These are phyloP conservation scores for Hydrotaea cyrtoneurina DNA, from an alignment of 2,888 invertebrate genomes.

Conservation along the genomic window DNA sequence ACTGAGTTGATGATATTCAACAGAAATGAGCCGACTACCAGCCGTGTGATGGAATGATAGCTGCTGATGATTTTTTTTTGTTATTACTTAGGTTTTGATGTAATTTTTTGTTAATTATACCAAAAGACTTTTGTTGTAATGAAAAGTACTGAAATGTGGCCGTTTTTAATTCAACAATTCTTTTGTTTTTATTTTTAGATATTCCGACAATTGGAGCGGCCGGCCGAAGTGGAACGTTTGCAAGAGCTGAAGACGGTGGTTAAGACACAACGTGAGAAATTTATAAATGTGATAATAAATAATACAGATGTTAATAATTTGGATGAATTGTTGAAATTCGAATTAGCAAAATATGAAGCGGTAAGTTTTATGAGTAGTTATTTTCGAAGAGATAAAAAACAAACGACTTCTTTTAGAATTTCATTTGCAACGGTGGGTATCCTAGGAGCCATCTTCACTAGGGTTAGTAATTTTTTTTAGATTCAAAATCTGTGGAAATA, in stretches of 20 bases:
- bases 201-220: slow-evolving; percentile 89
- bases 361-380: slow-evolving; percentile 72
- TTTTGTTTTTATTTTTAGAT: slow-evolving; percentile 82
- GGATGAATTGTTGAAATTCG: slow-evolving; percentile 82
- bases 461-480: no score
- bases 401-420: no score
- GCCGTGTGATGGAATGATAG: neutral
- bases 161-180: neutral
- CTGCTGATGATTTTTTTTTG: neutral
- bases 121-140: no score
- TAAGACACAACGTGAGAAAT: slow-evolving; percentile 83
- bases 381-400: no score
- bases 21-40: slow-evolving; percentile 24
- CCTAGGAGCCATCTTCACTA: no score
- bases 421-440: no score
- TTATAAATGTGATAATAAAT: slow-evolving; percentile 84
- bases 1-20: slow-evolving; percentile 39
- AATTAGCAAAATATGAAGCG: slow-evolving; percentile 82
- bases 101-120: neutral
- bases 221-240: slow-evolving; percentile 87
- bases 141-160: neutral
- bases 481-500: no score
- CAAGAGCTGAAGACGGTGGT: slow-evolving; percentile 84
- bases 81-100: slow-evolving; percentile 16
- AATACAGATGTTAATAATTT: slow-evolving; percentile 83